Evolutionary conservation across 2,797 vertebrate genomes (phyloP).

Genomic region (Cichlasoma orientale): DNA sequence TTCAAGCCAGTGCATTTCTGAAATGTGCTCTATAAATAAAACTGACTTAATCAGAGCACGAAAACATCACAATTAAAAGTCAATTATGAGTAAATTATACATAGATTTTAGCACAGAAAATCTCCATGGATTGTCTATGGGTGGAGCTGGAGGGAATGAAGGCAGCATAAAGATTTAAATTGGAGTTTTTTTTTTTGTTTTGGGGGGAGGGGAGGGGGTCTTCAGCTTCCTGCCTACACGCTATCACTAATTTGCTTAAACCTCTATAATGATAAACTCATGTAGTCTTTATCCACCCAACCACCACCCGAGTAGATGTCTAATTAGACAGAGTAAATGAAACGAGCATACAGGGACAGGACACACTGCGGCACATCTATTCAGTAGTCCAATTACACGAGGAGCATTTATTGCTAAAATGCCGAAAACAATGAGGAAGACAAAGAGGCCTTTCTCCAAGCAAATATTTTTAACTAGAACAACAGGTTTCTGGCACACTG

Average conservation of each 20-base stretch:
- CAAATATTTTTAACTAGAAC: background rate
- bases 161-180: background rate
- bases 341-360: background rate
- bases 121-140: background rate
- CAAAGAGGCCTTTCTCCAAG: background rate
- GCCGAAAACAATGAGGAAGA: background rate
- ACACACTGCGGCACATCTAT: background rate
- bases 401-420: background rate
- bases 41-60: background rate
- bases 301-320: background rate
- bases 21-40: background rate
- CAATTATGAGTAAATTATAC: background rate
- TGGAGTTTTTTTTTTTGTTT: background rate
- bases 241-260: background rate
- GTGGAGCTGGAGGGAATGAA: too few species aligned
- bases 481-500: background rate
- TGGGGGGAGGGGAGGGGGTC: background rate
- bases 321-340: background rate
- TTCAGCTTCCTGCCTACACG: background rate
- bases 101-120: background rate
- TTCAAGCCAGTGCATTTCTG: background rate
- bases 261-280: background rate
- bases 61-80: background rate
- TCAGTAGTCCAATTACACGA: background rate
- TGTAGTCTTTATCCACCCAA: background rate